Conservation (phyloP, 2,797 vertebrate genomes). For the Ceyx erithaca region DNA sequence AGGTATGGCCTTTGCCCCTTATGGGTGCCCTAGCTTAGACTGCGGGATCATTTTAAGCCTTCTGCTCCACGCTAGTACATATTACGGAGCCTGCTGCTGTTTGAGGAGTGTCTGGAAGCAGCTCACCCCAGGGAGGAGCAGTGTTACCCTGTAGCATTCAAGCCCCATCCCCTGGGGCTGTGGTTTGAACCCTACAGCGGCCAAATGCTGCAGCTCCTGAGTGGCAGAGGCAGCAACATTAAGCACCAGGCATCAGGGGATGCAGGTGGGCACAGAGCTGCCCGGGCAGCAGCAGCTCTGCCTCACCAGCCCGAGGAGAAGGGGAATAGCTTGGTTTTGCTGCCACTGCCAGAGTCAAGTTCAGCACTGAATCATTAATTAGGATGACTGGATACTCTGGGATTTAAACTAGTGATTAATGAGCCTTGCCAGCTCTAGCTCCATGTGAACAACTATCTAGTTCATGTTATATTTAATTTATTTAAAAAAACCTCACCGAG, state of each 20-base stretch:
- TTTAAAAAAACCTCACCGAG: not conserved
- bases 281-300: not conserved
- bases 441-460: slow-evolving; percentile 64
- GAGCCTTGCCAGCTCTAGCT: slow-evolving; percentile 68
- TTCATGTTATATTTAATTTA: slow-evolving; percentile 68
- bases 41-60: not conserved
- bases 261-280: accelerated
- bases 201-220: not conserved
- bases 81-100: not conserved
- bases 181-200: accelerated
- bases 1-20: no score
- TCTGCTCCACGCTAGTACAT: accelerated
- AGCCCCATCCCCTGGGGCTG: not conserved
- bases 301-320: not conserved
- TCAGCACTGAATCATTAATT: slow-evolving; percentile 74
- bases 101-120: not conserved
- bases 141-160: no score
- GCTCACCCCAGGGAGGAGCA: not conserved
- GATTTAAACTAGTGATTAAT: slow-evolving; percentile 79
- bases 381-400: slow-evolving; percentile 66
- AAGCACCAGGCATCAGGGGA: accelerated
- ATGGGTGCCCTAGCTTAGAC: accelerated
- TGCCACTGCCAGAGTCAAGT: slow-evolving; percentile 33
- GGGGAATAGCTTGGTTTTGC: not conserved
- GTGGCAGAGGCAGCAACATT: not conserved